phyloP scores from a whole-genome alignment of 2,888 invertebrate species.

The Bedellia somnulentella region DNA sequence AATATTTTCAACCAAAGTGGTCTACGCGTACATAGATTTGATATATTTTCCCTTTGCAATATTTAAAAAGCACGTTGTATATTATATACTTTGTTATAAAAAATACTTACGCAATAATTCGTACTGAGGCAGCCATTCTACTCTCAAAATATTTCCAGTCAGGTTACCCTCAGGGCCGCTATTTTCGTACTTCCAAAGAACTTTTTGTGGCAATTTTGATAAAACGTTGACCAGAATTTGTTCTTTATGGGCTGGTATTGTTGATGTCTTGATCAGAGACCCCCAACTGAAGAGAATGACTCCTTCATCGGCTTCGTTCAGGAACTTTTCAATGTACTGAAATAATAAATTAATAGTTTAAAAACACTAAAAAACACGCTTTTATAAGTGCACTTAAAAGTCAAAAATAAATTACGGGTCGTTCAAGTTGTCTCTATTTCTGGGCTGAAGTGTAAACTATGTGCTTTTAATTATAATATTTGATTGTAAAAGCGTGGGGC shows the following conservation, averaged over 20 bases:
- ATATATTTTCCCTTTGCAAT: no score
- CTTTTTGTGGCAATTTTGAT: slow-evolving; percentile 64
- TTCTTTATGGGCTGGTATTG: slow-evolving; percentile 65
- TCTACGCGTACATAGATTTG: no score
- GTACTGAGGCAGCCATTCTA: slow-evolving; percentile 72
- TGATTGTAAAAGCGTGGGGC: no score
- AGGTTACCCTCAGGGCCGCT: slow-evolving; percentile 34
- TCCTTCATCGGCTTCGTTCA: slow-evolving; percentile 67
- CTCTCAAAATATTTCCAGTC: slow-evolving; percentile 56
- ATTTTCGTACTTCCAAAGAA: slow-evolving; percentile 81
- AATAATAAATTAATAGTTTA: slow-evolving; percentile 15
- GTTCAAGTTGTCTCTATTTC: no score
- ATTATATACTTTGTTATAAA: no score
- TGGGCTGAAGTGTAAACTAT: no score
- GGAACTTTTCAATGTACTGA: slow-evolving; percentile 65
- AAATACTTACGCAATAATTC: slow-evolving; percentile 67
- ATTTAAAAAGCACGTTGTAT: no score
- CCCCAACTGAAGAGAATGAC: slow-evolving; percentile 79
- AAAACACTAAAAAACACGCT: background rate
- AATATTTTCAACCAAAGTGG: no score
- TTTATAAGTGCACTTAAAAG: no score
- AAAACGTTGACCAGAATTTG: slow-evolving; percentile 65
- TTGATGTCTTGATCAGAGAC: slow-evolving; percentile 71
- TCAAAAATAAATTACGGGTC: no score
- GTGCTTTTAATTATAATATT: no score